Evolutionary conservation across 2,888 invertebrate species (phyloP), one percentile per base, ranked within the genome.

Genomic region (Callosobruchus maculatus): DNA sequence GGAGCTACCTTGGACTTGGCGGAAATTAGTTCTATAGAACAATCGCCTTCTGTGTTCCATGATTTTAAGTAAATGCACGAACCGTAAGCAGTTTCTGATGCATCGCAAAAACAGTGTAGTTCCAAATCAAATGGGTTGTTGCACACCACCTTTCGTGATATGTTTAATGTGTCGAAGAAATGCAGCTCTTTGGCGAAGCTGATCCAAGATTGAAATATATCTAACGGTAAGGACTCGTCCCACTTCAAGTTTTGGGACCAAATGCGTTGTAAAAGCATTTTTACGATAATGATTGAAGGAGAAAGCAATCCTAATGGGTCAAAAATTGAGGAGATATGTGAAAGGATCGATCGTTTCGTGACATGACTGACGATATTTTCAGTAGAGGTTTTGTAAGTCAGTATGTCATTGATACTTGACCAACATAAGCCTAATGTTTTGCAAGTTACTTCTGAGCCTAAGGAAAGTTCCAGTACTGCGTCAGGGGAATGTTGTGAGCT

Each of bases 1-100:
- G 81, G 80, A 0, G 78, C 75, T 0, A 79, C 77, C 20, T 75
- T 74, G 4, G 78, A 75, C 72, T 79, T 80, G 4, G 78, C 75
- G 30, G 75, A 72, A 9, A 80, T 18, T 21, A 79, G 67, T 22
- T 26, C 4, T n/a, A 21, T 5, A 68, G 68, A 68, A 68, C 30
- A 30, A 5, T 30, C 30, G 30, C 30, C 30, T 5, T 4, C 68
- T 20, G 4, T 68, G 21, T 20, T 68, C 68, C 68, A 68, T 68
- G 68, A 68, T 5, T 68, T 21, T 21, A 77, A 21, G 70, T 76
- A 78, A 13, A 79, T 22, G 21, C 75, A 76, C n/a, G 77, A 73
- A 13, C 79, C 80, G 49, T 78, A 76, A 5, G 78, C 77, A 20
- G 49, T 66, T 68, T 77, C 72, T 20, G 71, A 71, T 4, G 73